phyloP scores from a whole-genome alignment of 2,113 vertebrate genomes.

The Ammodytes dubius region DNA sequence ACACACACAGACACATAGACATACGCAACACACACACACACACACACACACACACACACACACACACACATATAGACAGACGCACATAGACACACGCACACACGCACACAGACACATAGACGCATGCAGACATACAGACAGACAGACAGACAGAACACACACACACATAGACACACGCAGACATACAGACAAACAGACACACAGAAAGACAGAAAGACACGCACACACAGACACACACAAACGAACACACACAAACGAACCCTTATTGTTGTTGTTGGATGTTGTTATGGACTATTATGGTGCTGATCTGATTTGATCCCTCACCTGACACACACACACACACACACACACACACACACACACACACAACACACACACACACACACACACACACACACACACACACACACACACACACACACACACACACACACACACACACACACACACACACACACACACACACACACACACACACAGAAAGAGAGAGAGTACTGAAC shows the following conservation, averaged over 20 bases:
- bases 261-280: conserved; percentile 69
- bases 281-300: conserved; percentile 79
- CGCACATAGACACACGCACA: conserved; percentile 48
- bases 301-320: conserved; percentile 79
- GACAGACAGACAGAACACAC: conserved; percentile 6
- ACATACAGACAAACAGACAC: conserved; percentile 16
- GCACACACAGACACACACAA: conserved; percentile 11
- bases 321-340: conserved; percentile 55
- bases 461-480: conserved; percentile 48
- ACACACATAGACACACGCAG: conserved; percentile 36
- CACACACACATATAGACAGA: background rate
- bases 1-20: background rate
- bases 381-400: no score
- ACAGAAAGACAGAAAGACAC: conserved; percentile 28
- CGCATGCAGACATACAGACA: conserved; percentile 1
- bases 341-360: conserved; percentile 41
- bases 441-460: conserved; percentile 17
- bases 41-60: conserved; percentile 5
- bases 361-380: no score
- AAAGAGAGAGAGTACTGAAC: conserved; percentile 71
- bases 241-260: conserved; percentile 27
- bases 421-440: conserved; percentile 13
- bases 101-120: conserved; percentile 24
- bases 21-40: conserved; percentile 25
- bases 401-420: conserved; percentile 27